Base-by-base conservation (phyloP, 2,888 invertebrate species). In the Proisotoma minuta region DNA sequence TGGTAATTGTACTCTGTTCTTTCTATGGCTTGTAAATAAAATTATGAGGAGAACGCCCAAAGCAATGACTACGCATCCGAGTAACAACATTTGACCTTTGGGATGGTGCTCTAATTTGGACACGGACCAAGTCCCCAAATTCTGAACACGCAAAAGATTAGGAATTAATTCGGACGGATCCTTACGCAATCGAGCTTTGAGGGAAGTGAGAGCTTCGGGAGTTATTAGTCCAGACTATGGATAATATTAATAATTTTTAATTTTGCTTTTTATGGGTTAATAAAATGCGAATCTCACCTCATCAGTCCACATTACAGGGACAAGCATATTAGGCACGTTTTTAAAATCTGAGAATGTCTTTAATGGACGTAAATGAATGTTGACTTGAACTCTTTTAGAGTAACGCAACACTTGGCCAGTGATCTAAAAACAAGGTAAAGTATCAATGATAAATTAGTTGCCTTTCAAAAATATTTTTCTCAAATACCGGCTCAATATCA, bases 221-320 rank as follows among this genome's bases (percentile, higher is more conserved):
- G 53, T 8, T 12, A 53, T 28, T 53, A 34, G 34, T 29, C 29
- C 39, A 8, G 53, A 28, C 53, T 53, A 29, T 23, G 2, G 39
- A 53, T 18, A 5, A 8, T 15, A 29, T 29, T 4, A 18, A 8
- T 22, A 50, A 8, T 8, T 22, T 23, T 8, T 10, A 12, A 50
- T 22, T 50, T 53, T 27, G 29, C 4, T 29, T 27, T 27, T 5
- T 18, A 5, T 5, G 5, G 26, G 23, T 3, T 5, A 12, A 5
- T 4, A 5, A 23, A 22, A 8, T 24, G 23, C 5, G 5, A 12
- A 10, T 29, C n/a, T n/a, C n/a, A 59, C 59, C 12, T 59, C 24
- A 24, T 59, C 59, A 8, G 40, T 39, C 59, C 59, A 59, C 28
- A 59, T 29, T 15, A 50, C 20, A 4, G 59, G 59, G 26, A 59